Evolutionary conservation across 1,140 invertebrate genomes (phyloP).

Genomic region (Megalonaias nervosa): DNA sequence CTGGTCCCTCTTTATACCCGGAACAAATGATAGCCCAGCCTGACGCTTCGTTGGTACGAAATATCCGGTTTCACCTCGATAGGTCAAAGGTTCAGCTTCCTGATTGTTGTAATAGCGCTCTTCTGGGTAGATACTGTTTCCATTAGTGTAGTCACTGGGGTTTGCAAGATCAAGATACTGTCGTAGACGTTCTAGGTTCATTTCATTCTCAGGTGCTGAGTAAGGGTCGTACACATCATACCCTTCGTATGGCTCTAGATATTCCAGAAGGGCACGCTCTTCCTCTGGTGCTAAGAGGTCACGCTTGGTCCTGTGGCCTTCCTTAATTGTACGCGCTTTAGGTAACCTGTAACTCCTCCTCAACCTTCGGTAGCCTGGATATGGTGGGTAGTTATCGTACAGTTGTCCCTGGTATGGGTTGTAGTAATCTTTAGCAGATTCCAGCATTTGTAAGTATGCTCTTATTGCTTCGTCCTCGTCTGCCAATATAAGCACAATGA

Average conservation of each 20-base stretch:
- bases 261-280: not conserved
- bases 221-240: not conserved
- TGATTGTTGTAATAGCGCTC: slow-evolving; percentile 11
- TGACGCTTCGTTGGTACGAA: slow-evolving; percentile 19
- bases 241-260: not conserved
- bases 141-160: no score
- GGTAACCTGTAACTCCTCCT: not conserved
- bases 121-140: slow-evolving; percentile 8
- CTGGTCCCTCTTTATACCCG: slow-evolving; percentile 21
- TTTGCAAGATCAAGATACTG: no score
- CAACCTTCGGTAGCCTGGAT: no score
- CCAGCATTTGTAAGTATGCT: no score
- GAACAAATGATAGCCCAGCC: slow-evolving; percentile 22
- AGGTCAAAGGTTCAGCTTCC: not conserved
- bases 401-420: no score
- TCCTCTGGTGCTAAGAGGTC: slow-evolving; percentile 12
- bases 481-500: no score
- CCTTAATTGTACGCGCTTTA: slow-evolving; percentile 4
- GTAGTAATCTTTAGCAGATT: no score
- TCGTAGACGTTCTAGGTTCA: no score
- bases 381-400: no score
- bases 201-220: no score
- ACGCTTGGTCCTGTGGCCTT: slow-evolving; percentile 21
- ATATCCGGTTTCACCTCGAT: not conserved
- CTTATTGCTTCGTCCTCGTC: no score